phyloP scores from a whole-genome alignment of 2,113 vertebrate genomes.

The Triplophysa tibetana region DNA sequence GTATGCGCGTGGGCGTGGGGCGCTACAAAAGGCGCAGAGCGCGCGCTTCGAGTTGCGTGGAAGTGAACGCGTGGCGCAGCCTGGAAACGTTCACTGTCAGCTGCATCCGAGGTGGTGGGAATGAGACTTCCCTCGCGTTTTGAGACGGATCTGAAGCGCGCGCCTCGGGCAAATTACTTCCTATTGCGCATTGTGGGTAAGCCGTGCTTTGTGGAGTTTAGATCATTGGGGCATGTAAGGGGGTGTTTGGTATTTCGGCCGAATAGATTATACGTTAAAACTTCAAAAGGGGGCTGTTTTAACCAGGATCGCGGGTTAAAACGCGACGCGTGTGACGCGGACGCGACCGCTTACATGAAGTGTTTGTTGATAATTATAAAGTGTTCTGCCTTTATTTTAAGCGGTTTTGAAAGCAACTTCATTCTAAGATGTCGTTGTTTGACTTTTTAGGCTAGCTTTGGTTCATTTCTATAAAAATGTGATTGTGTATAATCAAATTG shows the following conservation, averaged over 20 bases:
- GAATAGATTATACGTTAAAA: too few species aligned
- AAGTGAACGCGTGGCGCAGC: background rate
- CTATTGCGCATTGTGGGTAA: slow-evolving; percentile 42
- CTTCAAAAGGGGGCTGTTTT: too few species aligned
- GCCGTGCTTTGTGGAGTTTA: slow-evolving; percentile 7
- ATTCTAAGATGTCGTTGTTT: too few species aligned
- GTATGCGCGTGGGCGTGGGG: slow-evolving; percentile 11
- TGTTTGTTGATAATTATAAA: too few species aligned
- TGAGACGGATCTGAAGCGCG: slow-evolving; percentile 33
- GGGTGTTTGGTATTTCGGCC: background rate
- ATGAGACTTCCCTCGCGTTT: slow-evolving; percentile 50
- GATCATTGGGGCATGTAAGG: background rate
- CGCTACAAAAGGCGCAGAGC: slow-evolving; percentile 21
- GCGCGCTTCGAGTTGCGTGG: background rate
- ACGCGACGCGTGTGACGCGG: too few species aligned
- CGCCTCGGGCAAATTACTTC: slow-evolving; percentile 33
- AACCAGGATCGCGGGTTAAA: too few species aligned
- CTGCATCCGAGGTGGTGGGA: background rate
- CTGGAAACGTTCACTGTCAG: background rate
- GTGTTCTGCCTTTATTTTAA: too few species aligned
- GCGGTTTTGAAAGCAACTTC: too few species aligned
- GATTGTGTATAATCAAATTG: too few species aligned
- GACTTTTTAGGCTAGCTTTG: too few species aligned
- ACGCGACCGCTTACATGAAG: too few species aligned
- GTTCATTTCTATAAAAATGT: too few species aligned